Evolutionary conservation across 2,888 invertebrate genomes (phyloP).

Genomic region (Griposia aprilina): DNA sequence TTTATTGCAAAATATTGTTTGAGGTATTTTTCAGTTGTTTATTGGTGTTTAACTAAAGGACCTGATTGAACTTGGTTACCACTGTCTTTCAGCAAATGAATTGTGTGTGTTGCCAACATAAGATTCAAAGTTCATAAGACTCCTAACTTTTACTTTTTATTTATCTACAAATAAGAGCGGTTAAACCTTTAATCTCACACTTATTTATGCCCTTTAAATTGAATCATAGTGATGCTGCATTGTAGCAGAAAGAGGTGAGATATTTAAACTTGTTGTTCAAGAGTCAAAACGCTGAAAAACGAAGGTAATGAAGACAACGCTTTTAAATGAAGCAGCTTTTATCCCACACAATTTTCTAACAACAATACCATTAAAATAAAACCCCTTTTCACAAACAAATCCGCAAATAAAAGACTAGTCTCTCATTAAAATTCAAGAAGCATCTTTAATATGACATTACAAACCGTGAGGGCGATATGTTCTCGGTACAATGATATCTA

Average conservation of each 20-base stretch:
- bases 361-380: background rate
- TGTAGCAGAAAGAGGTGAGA: background rate
- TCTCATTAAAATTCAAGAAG: conserved; percentile 62
- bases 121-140: background rate
- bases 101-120: background rate
- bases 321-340: background rate
- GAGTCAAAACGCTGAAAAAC: background rate
- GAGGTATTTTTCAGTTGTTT: background rate
- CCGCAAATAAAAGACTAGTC: conserved; percentile 33
- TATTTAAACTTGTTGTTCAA: background rate
- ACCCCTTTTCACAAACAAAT: background rate
- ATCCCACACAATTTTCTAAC: background rate
- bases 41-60: background rate
- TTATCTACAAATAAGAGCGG: background rate
- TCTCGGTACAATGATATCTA: conserved; percentile 48
- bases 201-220: background rate
- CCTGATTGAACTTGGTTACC: background rate
- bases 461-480: conserved; percentile 47
- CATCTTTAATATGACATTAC: conserved; percentile 62
- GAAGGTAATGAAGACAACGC: background rate
- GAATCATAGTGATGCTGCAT: background rate
- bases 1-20: background rate
- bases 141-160: background rate
- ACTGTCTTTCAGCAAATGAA: background rate
- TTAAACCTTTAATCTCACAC: background rate